Evolutionary conservation across 2,113 vertebrate genomes (phyloP), one percentile per base, ranked within the genome.

Genomic region (Corydoras maculifer): DNA sequence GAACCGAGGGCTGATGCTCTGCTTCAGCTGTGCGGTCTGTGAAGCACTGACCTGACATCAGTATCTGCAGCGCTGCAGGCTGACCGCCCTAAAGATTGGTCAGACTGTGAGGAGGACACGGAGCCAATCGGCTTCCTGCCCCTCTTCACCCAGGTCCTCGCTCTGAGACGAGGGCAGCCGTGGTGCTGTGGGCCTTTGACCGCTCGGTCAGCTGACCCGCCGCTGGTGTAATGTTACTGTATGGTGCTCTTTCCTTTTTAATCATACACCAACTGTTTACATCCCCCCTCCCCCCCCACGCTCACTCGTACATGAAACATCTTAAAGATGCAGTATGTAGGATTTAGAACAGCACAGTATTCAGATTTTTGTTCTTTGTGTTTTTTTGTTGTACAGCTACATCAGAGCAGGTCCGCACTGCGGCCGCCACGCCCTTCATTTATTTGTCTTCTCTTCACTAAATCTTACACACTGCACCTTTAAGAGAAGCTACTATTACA

Each of bases 191-290:
- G 81, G 82, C 82, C 62, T 15, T 74, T 77, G 76, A 72, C 84
- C 73, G 76, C 77, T 82, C 78, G 64, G 51, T 82, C 82, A 79
- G 77, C 81, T 79, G 77, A 82, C 84, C 81, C 84, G 85, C 77
- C 83, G 82, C 83, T 76, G 11, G 82, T 84, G 79, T 83, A 78
- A 86, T 82, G 70, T 87, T 82, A 82, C 80, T 89, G 86, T 90
- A 84, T 87, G 87, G 88, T 91, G 88, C 88, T 88, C 79, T 87
- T 84, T 80, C 81, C 79, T 70, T 57, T 69, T 75, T 84, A 80
- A 4, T 70, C 61, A 54, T 72, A 65, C 65, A 76, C 8, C 51
- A 65, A 67, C 67, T 80, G 81, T 82, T 82, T 81, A 82, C 79
- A 81, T 80, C 75, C 68, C 65, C 64, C 54, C 67, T 66, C 62